Evolutionary conservation across 2,113 vertebrate genomes (phyloP), one percentile per base, ranked within the genome.

Genomic region (Cinclus mexicanus): DNA sequence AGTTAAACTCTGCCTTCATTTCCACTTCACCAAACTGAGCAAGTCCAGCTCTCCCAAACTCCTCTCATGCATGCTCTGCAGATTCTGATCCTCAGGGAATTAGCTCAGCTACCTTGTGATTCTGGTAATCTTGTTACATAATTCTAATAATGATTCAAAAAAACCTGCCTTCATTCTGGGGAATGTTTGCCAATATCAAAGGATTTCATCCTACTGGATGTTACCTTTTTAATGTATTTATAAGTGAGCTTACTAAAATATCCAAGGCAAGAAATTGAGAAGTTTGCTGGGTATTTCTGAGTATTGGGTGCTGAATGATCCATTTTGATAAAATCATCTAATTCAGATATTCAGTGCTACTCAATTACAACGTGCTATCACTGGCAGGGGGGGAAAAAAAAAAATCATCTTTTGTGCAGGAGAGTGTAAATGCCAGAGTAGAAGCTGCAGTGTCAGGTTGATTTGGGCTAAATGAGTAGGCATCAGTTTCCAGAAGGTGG

Each of bases 401-500:
- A n/a, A 9, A 5, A 10, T 21, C 2, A 39, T 71, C 13, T 11
- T 70, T 79, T 74, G 14, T 59, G 25, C 10, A 12, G 50, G 28
- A 55, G 12, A 26, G 6, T 24, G 11, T 61, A 44, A 64, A 41
- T 20, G 1, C 10, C 17, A 41, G 22, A 77, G 28, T 7, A 35
- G 12, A 55, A 68, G 14, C 50, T 52, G 22, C 10, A 19, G 22
- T 14, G 46, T 74, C 13, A 63, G 35, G 12, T 26, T 63, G n/a
- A 46, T 76, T 67, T 42, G 52, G 19, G 16, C 15, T 83, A 22
- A 50, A 83, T 4, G 49, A 28, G 25, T 31, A 53, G n/a, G 8
- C 31, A 6, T 42, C 41, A 7, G 63, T 84, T 49, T 76, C 97
- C 98, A 98, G 97, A 67, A 98, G 98, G 79, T 98, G 98, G 97